phyloP scores from a whole-genome alignment of 2,797 vertebrate species.

The Megalops cyprinoides region DNA sequence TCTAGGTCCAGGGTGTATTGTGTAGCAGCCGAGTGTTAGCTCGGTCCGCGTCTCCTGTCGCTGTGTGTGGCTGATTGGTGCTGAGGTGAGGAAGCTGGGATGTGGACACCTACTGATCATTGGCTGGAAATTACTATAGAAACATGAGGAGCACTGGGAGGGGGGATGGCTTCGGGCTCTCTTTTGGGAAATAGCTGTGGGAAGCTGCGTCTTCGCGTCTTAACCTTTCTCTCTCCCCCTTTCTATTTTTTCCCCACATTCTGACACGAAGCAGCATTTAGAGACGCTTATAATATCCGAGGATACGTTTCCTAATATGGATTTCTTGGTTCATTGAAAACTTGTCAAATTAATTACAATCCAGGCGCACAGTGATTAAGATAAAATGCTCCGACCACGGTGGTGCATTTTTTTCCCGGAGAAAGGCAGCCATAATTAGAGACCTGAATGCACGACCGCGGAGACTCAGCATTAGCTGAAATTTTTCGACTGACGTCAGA shows the following conservation, averaged over 20 bases:
- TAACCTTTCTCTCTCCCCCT: slow-evolving; percentile 39
- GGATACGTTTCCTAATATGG: slow-evolving; percentile 31
- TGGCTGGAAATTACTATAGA: slow-evolving; percentile 77
- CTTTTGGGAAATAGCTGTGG: slow-evolving; percentile 35
- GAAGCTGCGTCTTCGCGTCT: slow-evolving; percentile 44
- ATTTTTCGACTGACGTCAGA: slow-evolving; percentile 62
- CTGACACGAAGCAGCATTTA: slow-evolving; percentile 43
- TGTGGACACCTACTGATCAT: slow-evolving; percentile 79
- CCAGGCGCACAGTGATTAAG: slow-evolving; percentile 68
- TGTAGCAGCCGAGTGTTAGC: slow-evolving; percentile 60
- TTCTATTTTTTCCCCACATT: neutral
- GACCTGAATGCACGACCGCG: slow-evolving; percentile 54
- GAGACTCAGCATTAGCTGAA: slow-evolving; percentile 73
- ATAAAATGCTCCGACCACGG: slow-evolving; percentile 67
- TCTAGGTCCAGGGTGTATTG: slow-evolving; percentile 45
- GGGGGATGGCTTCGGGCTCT: slow-evolving; percentile 53
- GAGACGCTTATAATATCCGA: slow-evolving; percentile 34
- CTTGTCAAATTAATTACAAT: slow-evolving; percentile 58
- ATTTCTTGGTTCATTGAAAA: slow-evolving; percentile 55
- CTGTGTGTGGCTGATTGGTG: slow-evolving; percentile 77
- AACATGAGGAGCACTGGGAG: slow-evolving; percentile 75
- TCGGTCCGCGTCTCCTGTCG: slow-evolving; percentile 72
- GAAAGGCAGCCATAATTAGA: slow-evolving; percentile 74
- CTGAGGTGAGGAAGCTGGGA: slow-evolving; percentile 79
- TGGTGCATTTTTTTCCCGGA: slow-evolving; percentile 48